Evolutionary conservation across 1,140 invertebrate genomes (phyloP).

Genomic region (Drosophila pseudoananassae): DNA sequence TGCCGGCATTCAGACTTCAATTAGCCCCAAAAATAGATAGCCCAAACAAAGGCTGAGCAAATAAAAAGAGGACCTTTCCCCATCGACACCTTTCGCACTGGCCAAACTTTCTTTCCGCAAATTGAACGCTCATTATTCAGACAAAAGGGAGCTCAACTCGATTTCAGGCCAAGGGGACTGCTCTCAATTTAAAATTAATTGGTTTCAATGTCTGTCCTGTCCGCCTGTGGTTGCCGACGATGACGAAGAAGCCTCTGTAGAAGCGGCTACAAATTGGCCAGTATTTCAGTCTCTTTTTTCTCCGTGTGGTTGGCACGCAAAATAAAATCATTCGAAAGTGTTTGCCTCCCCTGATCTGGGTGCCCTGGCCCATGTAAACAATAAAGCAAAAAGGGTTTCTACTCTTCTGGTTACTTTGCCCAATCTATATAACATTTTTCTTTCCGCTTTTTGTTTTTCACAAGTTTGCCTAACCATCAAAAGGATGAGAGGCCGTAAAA

Average conservation of each 20-base stretch:
- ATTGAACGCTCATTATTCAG: conserved; percentile 58
- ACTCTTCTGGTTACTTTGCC: conserved; percentile 29
- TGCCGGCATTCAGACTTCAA: conserved; percentile 47
- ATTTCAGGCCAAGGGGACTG: conserved; percentile 4
- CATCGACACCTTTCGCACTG: conserved; percentile 62
- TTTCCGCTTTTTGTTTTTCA: conserved; percentile 21
- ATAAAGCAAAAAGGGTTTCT: conserved; percentile 65
- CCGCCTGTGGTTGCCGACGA: conserved; percentile 18
- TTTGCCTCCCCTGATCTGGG: conserved; percentile 23
- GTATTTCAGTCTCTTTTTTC: conserved; percentile 5
- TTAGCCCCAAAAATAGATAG: conserved; percentile 63
- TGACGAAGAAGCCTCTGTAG: conserved; percentile 13
- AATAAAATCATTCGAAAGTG: conserved; percentile 81
- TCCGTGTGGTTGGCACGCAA: conserved; percentile 62
- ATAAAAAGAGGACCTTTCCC: conserved; percentile 45
- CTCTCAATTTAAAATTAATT: conserved; percentile 78
- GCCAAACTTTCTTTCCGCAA: conserved; percentile 13
- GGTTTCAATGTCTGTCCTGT: conserved; percentile 68
- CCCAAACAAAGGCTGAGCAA: conserved; percentile 15
- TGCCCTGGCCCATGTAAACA: conserved; percentile 60
- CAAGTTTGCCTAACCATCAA: conserved; percentile 74
- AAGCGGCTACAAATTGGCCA: conserved; percentile 50
- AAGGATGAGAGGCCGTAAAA: conserved; percentile 45
- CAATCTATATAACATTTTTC: conserved; percentile 10
- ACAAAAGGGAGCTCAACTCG: conserved; percentile 28